Base-by-base conservation (phyloP, 1,140 invertebrate genomes). In the Schlechtendalia chinensis region DNA sequence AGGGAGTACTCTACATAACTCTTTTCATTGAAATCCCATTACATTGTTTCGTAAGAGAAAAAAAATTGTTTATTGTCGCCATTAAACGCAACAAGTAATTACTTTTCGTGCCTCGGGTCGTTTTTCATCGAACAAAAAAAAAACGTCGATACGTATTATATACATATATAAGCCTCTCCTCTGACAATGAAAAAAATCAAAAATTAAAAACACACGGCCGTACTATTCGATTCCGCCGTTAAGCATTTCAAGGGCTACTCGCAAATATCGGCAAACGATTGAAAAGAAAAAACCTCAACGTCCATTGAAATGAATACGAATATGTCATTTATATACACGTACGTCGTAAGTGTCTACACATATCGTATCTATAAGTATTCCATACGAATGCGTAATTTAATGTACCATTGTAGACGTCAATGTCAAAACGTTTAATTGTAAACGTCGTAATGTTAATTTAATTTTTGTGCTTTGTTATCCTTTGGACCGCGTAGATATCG, bases 31-130 rank as follows among this genome's bases (percentile, higher is more conserved):
- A 77, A 74, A 4, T 59, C 16, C 32, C 16, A 63, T 79, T 63
- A 47, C 39, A 79, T 79, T 79, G 58, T 79, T 79, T 79, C 75
- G 75, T 45, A n/a, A 39, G 32, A 77, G 54, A 45, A n/a, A 54
- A 72, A 71, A 72, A 72, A 72, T 54, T 59, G 16, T 79, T 61
- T 63, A 79, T 79, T 79, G 75, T 79, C 75, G 75, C 75, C 39
- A 50, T 79, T 79, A 79, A 79, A 79, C 56, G 75, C 22, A 59
- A 58, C 32, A 39, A 56, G 24, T 75, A 79, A 79, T 79, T 79
- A 79, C 58, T 47, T 79, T 79, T 61, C 39, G 58, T 79, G 75
- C 58, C 75, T 61, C 24, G 14, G 39, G 75, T 32, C 56, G 58
- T 79, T 79, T 79, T 79, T 61, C 56, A 79, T 79, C 56, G 56